Evolutionary conservation across 2,797 vertebrate species (phyloP), one percentile per base, ranked within the genome.

Genomic region (Acridotheres tristis): DNA sequence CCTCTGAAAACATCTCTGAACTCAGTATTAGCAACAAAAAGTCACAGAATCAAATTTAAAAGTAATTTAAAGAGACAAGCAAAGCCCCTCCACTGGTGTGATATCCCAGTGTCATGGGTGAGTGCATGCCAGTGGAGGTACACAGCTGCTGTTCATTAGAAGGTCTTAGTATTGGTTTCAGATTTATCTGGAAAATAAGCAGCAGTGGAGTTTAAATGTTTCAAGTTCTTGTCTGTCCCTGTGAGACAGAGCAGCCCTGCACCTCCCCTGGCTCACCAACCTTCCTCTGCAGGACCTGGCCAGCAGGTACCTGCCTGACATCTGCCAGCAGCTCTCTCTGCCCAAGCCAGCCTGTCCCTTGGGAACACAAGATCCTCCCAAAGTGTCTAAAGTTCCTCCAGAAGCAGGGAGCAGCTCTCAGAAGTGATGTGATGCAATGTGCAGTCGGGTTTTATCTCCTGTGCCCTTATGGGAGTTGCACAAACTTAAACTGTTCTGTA

Each of bases 351-450:
- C 26, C 43, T 13, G 11, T 11, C 11, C 45, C 15, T 9, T 34
- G 4, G 59, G 14, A 75, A 6, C 3, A 5, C 9, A 8, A 10
- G 42, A 9, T 13, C 47, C 53, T 67, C 50, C 59, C 43, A 11
- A 38, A 69, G 29, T 26, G 36, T 23, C 54, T 47, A 2, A 42
- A 62, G 21, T 4, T 27, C 48, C 43, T 77, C 59, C 36, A 43
- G 40, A 59, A 42, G 10, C 61, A 62, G 25, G 2, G 13, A 85
- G 53, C 40, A 26, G 48, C 30, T 82, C 48, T 45, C 57, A 74
- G 61, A 36, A 69, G 36, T 1, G 30, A 16, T 20, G 11, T 8
- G 29, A 26, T 67, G 3, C 5, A 0, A 13, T 19, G 29, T 25
- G 34, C 32, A 27, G 29, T 10, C 23, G 6, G 1, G 67, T 69